phyloP scores from a whole-genome alignment of 2,113 vertebrate genomes.

The Pachyramphus minor region DNA sequence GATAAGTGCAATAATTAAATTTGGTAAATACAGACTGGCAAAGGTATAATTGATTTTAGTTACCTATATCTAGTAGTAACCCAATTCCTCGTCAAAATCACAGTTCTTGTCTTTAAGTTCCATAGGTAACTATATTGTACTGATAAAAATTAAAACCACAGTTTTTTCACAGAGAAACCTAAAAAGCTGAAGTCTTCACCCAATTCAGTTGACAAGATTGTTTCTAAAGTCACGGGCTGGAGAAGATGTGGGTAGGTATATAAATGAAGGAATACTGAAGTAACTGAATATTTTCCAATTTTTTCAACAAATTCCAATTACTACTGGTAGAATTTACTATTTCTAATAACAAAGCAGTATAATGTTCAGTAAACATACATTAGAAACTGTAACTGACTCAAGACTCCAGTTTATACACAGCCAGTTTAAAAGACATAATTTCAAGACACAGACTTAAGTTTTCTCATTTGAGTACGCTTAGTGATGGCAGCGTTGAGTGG shows the following conservation, averaged over 20 bases:
- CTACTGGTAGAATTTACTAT: not conserved
- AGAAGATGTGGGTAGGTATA: not conserved
- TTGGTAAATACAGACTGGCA: not conserved
- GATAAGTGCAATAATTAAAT: not conserved
- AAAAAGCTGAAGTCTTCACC: not conserved
- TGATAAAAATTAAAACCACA: not conserved
- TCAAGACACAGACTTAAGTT: not conserved
- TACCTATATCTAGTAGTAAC: not conserved
- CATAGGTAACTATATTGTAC: not conserved
- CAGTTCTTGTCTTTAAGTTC: not conserved
- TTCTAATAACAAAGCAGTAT: not conserved
- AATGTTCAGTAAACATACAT: not conserved
- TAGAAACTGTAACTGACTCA: not conserved
- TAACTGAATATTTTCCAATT: not conserved
- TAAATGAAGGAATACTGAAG: not conserved
- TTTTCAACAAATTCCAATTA: not conserved
- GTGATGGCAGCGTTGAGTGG: not conserved
- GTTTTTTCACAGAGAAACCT: not conserved
- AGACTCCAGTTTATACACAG: not conserved
- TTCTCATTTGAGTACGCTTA: not conserved
- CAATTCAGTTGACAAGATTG: not conserved
- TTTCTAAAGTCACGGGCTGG: not conserved
- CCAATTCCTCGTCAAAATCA: not conserved
- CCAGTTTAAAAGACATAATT: not conserved
- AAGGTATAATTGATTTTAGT: not conserved